These are phyloP conservation scores for Thera britannica DNA, from an alignment of 2,888 invertebrate species.

Conservation along the genomic window DNA sequence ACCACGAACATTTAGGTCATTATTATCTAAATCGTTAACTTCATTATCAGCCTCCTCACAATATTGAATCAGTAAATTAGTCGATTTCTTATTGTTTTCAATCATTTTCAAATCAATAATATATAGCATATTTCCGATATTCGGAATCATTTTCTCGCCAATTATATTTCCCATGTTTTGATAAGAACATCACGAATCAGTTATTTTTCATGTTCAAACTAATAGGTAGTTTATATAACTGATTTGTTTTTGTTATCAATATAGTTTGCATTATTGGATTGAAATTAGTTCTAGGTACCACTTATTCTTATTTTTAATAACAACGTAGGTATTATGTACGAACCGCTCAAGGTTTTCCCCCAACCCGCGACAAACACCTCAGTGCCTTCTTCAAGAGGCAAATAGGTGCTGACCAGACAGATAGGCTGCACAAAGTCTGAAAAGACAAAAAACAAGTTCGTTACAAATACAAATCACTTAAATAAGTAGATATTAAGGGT, in stretches of 20 bases:
- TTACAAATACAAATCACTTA: conserved; percentile 1
- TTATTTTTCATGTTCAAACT: no score
- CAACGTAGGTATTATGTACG: conserved; percentile 34
- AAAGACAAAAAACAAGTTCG: conserved; percentile 43
- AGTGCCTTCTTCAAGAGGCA: conserved; percentile 67
- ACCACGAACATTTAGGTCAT: no score
- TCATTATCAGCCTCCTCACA: no score
- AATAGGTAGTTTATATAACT: no score
- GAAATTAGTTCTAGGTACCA: not conserved
- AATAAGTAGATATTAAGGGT: not conserved
- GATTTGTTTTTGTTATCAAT: not conserved
- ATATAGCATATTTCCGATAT: no score
- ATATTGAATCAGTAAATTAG: no score
- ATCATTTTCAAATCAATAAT: no score
- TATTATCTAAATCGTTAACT: no score
- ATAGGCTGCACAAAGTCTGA: conserved; percentile 86
- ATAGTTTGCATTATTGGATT: not conserved
- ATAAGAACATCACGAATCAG: no score
- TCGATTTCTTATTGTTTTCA: no score
- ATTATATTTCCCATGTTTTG: no score
- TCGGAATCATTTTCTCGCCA: no score
- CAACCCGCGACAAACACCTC: conserved; percentile 86
- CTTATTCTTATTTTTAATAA: not conserved
- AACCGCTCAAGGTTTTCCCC: conserved; percentile 85
- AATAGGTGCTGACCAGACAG: conserved; percentile 73